A percentile compares a stretch with the other conserved stretches of the same genome.
Evolutionary conservation across 2,113 vertebrate genomes (phyloP).

Genomic region (Rhinoderma darwinii): DNA sequence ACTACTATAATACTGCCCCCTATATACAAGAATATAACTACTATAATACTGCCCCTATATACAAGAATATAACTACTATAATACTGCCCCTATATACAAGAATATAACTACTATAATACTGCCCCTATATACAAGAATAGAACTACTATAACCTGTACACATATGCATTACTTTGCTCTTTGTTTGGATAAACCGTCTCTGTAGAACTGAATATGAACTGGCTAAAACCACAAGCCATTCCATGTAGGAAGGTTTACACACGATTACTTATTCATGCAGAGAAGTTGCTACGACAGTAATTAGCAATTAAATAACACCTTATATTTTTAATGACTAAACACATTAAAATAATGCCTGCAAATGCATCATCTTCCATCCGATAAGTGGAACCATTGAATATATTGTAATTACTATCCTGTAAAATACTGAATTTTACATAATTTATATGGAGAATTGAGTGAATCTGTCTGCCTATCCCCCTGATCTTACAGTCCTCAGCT

Average conservation of each 20-base stretch:
- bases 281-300: constrained; percentile 12
- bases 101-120: neutral
- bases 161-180: neutral
- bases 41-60: neutral
- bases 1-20: neutral
- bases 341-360: constrained; percentile 39
- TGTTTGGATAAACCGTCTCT: neutral
- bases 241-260: neutral
- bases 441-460: neutral
- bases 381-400: neutral
- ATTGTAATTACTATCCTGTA: neutral
- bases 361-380: constrained; percentile 17
- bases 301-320: constrained; percentile 47
- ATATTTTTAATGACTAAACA: constrained; percentile 41
- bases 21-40: neutral
- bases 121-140: neutral
- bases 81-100: neutral
- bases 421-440: neutral
- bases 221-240: neutral
- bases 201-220: neutral
- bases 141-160: neutral
- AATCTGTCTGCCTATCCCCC: neutral
- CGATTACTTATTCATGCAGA: constrained; percentile 14
- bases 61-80: constrained; percentile 3
- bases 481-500: too few species aligned